phyloP scores from a whole-genome alignment of 2,888 invertebrate species.

The Aplocera efformata region DNA sequence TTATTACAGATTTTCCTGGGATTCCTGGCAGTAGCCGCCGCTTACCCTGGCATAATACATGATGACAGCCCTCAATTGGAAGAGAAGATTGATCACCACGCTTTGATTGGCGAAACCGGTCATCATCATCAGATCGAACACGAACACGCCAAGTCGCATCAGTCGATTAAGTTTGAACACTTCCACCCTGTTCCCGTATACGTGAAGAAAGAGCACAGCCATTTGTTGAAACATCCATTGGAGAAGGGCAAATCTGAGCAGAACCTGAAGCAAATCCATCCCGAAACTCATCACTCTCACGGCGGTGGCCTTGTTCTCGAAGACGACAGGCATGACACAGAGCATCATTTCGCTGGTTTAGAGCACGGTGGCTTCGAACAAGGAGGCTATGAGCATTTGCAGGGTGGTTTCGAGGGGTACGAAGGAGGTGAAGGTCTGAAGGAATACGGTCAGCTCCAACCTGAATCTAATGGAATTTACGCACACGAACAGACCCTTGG shows the following conservation, averaged over 20 bases:
- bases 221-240: conserved; percentile 82
- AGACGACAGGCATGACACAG: conserved; percentile 74
- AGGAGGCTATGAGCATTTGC: conserved; percentile 39
- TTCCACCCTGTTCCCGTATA: conserved; percentile 86
- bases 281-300: conserved; percentile 80
- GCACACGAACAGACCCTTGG: conserved; percentile 52
- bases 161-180: conserved; percentile 85
- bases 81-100: conserved; percentile 61
- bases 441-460: conserved; percentile 56
- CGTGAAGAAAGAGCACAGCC: conserved; percentile 84
- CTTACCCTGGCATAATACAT: conserved; percentile 69
- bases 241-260: conserved; percentile 82
- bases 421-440: conserved; percentile 61
- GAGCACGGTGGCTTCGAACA: conserved; percentile 49
- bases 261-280: conserved; percentile 81
- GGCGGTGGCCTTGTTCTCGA: conserved; percentile 82
- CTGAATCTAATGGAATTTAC: conserved; percentile 56
- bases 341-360: conserved; percentile 49
- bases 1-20: conserved; percentile 70
- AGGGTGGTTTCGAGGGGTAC: conserved; percentile 48
- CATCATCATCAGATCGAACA: conserved; percentile 82
- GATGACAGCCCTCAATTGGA: conserved; percentile 64
- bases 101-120: conserved; percentile 69
- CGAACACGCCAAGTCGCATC: conserved; percentile 85
- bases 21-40: conserved; percentile 67